Conservation (phyloP, 2,113 vertebrate genomes). For the Equus przewalskii region DNA sequence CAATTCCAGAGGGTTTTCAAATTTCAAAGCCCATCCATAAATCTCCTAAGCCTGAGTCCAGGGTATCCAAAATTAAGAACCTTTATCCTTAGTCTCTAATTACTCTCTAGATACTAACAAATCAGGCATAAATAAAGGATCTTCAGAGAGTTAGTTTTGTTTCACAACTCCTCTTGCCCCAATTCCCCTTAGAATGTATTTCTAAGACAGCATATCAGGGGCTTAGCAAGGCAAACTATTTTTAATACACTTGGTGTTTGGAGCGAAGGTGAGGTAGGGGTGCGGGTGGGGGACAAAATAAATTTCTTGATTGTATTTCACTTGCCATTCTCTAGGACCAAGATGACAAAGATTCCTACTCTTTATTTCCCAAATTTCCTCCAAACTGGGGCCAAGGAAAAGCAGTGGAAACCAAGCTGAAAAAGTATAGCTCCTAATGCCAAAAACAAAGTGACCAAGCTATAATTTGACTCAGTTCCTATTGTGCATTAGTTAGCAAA, state of each 20-base stretch:
- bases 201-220: neutral
- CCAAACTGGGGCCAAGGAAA: slow-evolving; percentile 29
- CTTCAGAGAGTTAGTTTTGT: neutral
- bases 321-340: slow-evolving; percentile 1
- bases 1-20: neutral
- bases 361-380: slow-evolving; percentile 11
- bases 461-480: slow-evolving; percentile 11
- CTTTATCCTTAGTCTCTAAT: neutral
- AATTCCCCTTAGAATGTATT: neutral
- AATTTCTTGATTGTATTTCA: slow-evolving; percentile 22
- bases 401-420: neutral
- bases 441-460: neutral
- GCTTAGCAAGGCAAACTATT: neutral
- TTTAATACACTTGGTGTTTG: neutral
- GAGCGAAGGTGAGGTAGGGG: accelerated
- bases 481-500: neutral
- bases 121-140: neutral
- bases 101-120: slow-evolving; percentile 10
- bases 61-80: slow-evolving; percentile 41
- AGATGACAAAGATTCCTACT: slow-evolving; percentile 4
- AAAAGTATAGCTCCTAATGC: neutral
- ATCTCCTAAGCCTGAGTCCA: neutral
- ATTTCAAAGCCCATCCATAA: neutral
- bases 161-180: neutral
- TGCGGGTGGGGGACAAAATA: neutral